A percentile compares a stretch with the other conserved stretches of the same genome.
Conservation (phyloP, 2,888 invertebrate genomes). For the Tipula helvola region DNA sequence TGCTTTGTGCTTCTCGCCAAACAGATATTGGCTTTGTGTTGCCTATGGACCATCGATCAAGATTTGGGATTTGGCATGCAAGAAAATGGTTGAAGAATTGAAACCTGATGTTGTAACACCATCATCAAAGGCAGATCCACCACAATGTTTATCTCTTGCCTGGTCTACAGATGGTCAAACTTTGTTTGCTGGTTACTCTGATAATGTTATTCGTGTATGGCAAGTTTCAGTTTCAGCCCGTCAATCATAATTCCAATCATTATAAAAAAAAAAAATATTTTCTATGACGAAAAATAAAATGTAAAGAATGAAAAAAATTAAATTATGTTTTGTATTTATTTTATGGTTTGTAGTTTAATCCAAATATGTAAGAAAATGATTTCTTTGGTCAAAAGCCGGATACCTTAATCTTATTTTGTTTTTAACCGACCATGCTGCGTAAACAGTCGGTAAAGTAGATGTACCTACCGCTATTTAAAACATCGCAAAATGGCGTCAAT, state of each 20-base stretch:
- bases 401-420: neutral
- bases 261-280: neutral
- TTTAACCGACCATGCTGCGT: neutral
- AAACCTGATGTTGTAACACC: constrained; percentile 83
- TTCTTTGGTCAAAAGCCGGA: too few relatives aligned
- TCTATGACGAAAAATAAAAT: neutral
- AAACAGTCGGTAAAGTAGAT: neutral
- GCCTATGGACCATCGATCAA: constrained; percentile 97
- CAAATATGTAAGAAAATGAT: too few relatives aligned
- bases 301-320: neutral
- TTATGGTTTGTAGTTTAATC: neutral
- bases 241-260: constrained; percentile 31
- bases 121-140: constrained; percentile 77
- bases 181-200: constrained; percentile 96
- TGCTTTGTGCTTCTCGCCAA: constrained; percentile 97
- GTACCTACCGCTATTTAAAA: neutral
- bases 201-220: constrained; percentile 97
- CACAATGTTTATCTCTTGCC: constrained; percentile 91
- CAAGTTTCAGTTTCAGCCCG: constrained; percentile 84
- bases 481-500: neutral
- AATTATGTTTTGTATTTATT: neutral
- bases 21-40: constrained; percentile 99
- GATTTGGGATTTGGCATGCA: constrained; percentile 99
- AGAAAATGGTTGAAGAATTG: constrained; percentile 97
- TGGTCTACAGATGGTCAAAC: constrained; percentile 99